phyloP scores from a whole-genome alignment of 1,140 invertebrate species.

The Bombus sibiricus region DNA sequence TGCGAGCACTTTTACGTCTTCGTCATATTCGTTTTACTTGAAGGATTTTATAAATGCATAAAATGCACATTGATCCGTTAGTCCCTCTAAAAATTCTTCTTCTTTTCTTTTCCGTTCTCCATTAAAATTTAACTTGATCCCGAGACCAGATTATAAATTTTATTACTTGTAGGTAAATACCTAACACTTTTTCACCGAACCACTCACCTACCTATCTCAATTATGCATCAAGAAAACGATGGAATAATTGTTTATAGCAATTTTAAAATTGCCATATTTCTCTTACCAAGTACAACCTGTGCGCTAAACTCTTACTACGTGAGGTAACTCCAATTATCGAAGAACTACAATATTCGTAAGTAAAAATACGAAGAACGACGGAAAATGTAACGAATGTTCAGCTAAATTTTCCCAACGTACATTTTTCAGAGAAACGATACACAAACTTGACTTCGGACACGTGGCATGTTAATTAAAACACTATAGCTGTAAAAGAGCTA shows the following conservation, averaged over 20 bases:
- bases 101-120: too few species aligned
- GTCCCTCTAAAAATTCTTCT: too few species aligned
- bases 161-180: too few species aligned
- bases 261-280: neutral
- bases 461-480: neutral
- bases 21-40: too few species aligned
- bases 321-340: too few species aligned
- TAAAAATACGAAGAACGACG: neutral
- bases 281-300: neutral
- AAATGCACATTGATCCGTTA: too few species aligned
- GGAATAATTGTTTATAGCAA: too few species aligned
- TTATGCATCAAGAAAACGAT: neutral
- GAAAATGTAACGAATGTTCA: accelerated
- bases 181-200: too few species aligned
- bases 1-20: too few species aligned
- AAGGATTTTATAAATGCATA: too few species aligned
- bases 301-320: neutral
- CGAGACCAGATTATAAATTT: neutral
- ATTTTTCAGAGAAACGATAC: neutral
- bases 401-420: neutral
- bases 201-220: neutral
- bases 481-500: neutral
- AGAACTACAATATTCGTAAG: neutral
- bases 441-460: neutral
- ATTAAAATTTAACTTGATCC: neutral